Conservation (phyloP, 1,140 invertebrate genomes). For the Oreohelix idahoensis region DNA sequence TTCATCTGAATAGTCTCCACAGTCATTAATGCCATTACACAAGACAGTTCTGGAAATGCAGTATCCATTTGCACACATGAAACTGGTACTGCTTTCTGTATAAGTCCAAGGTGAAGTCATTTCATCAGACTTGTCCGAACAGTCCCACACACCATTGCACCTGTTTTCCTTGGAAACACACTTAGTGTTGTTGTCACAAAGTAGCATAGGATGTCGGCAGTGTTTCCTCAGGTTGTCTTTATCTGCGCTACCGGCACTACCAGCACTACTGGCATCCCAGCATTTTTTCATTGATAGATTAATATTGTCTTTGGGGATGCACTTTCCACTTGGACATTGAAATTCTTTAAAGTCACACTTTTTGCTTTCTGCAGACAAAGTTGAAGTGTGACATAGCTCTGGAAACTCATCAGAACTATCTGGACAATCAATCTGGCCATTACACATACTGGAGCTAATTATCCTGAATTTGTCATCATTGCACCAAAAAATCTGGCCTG, state of each 20-base stretch:
- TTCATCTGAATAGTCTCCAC: neutral
- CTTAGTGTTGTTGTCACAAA: neutral
- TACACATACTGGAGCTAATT: neutral
- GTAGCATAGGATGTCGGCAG: neutral
- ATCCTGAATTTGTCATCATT: neutral
- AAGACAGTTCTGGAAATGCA: neutral
- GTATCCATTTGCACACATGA: slow-evolving; percentile 4
- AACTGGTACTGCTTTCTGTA: neutral
- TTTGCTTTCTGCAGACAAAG: neutral
- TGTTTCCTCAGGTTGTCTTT: neutral
- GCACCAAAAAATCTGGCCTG: neutral
- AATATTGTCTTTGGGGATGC: neutral
- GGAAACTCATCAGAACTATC: slow-evolving; percentile 6
- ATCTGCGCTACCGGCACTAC: no score
- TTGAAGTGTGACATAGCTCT: neutral
- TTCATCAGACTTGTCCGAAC: neutral
- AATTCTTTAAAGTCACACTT: neutral
- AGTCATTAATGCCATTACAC: neutral
- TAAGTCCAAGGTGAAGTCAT: neutral
- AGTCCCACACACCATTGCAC: neutral
- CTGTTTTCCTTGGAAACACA: neutral
- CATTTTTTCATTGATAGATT: neutral
- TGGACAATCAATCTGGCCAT: slow-evolving; percentile 6
- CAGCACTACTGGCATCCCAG: neutral
- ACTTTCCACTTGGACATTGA: slow-evolving; percentile 6